phyloP scores from a whole-genome alignment of 2,113 vertebrate species.

The Stomatorhinus ivindoensis region DNA sequence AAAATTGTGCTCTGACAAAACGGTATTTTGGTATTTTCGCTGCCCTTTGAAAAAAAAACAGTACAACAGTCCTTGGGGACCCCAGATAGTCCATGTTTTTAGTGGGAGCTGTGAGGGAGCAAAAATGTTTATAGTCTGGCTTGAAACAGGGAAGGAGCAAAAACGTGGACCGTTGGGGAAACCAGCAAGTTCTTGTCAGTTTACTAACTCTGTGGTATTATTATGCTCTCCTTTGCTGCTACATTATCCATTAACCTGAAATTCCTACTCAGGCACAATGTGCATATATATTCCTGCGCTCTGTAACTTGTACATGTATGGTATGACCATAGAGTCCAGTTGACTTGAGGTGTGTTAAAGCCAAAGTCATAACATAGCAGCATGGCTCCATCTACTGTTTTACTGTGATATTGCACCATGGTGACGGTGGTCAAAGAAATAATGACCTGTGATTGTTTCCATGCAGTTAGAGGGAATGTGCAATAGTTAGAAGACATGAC shows the following conservation, averaged over 20 bases:
- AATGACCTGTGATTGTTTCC: not conserved
- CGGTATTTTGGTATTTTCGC: no score
- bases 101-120: not conserved
- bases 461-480: not conserved
- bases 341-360: not conserved
- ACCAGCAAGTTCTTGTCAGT: not conserved
- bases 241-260: not conserved
- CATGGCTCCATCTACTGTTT: not conserved
- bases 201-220: not conserved
- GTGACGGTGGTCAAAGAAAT: not conserved
- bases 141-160: not conserved
- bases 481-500: not conserved
- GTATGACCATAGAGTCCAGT: not conserved
- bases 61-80: not conserved
- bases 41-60: not conserved
- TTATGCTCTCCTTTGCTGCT: not conserved
- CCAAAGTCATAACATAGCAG: not conserved
- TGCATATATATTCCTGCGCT: not conserved
- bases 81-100: not conserved
- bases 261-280: not conserved
- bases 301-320: not conserved
- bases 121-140: not conserved
- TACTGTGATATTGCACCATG: not conserved
- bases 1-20: not conserved
- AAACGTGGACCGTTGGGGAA: not conserved